Conservation (phyloP, 2,113 vertebrate species). For the Leucosticte australis region DNA sequence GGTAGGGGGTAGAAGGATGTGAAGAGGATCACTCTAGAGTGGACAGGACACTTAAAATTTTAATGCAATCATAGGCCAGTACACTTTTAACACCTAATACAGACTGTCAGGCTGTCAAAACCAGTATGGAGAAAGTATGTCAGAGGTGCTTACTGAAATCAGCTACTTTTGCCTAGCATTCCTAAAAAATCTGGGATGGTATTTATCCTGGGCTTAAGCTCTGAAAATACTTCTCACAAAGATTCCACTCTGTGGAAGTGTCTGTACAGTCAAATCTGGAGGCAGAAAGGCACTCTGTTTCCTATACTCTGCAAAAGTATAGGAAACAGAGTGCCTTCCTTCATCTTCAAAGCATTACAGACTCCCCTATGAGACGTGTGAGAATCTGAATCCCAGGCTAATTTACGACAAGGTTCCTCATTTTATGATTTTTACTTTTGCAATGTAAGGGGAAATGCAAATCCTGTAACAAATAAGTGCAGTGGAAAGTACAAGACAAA, state of each 20-base stretch:
- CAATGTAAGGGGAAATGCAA: neutral
- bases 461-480: rapidly evolving
- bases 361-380: neutral
- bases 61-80: neutral
- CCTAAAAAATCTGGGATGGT: neutral
- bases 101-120: neutral
- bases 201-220: neutral
- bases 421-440: neutral
- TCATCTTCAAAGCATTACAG: neutral
- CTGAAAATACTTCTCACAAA: neutral
- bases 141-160: neutral
- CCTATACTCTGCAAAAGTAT: neutral
- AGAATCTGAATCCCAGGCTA: neutral
- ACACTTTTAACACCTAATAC: neutral
- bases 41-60: neutral
- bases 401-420: neutral
- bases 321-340: neutral
- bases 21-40: neutral
- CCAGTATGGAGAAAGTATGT: neutral
- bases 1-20: too few relatives aligned
- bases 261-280: neutral
- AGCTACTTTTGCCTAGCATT: neutral
- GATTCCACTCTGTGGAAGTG: neutral
- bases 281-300: neutral
- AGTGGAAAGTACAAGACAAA: neutral